These are phyloP conservation scores for Oryzias woworae DNA, from an alignment of 2,113 vertebrate genomes.

Conservation along the genomic window DNA sequence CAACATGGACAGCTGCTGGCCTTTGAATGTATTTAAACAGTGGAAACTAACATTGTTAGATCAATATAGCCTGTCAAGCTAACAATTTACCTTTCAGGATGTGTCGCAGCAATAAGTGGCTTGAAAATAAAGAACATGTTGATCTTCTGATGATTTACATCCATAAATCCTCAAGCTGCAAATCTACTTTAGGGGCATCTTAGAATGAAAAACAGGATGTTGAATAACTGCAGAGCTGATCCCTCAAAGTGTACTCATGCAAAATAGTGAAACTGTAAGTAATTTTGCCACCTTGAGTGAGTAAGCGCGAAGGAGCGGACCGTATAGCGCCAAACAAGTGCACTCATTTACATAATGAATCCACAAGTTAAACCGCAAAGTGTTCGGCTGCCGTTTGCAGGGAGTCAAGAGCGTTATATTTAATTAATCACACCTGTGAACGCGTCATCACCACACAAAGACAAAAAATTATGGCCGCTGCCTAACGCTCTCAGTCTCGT, in stretches of 20 bases:
- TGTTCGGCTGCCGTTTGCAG: slow-evolving; percentile 5
- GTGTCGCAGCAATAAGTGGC: no score
- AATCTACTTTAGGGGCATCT: no score
- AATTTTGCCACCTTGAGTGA: neutral
- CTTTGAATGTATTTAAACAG: no score
- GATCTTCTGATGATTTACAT: no score
- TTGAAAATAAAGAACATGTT: no score
- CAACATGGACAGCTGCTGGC: no score
- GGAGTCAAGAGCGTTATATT: slow-evolving; percentile 9
- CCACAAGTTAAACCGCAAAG: slow-evolving; percentile 24
- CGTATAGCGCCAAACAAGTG: slow-evolving; percentile 11
- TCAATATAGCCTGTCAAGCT: no score
- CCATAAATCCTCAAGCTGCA: no score
- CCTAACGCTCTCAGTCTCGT: slow-evolving; percentile 2
- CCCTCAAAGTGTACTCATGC: neutral
- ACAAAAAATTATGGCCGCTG: neutral
- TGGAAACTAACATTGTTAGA: no score
- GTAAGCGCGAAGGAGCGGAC: slow-evolving; percentile 3
- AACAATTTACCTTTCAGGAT: no score
- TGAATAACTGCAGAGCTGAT: neutral
- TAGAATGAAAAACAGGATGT: neutral
- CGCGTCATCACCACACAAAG: slow-evolving; percentile 18
- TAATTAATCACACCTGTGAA: slow-evolving; percentile 24
- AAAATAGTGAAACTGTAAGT: neutral
- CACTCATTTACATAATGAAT: slow-evolving; percentile 34